A percentile compares a stretch with the other conserved stretches of the same genome.
Conservation (phyloP, 2,888 invertebrate species). For the Sicus ferrugineus region DNA sequence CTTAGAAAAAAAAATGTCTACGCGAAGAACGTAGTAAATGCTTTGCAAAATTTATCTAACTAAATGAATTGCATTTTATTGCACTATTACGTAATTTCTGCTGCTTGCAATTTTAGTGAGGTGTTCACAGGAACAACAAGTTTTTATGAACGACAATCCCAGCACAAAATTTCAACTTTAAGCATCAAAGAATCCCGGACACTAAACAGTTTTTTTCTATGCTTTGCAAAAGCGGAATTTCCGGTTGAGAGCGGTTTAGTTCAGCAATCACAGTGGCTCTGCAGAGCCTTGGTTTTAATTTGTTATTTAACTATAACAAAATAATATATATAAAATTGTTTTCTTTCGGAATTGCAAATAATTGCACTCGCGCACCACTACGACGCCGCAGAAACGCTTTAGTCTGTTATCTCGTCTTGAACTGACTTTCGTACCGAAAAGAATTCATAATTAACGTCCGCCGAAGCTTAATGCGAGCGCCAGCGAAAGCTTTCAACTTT, state of each 20-base stretch:
- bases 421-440: slow-evolving; percentile 54
- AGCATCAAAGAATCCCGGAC: background rate
- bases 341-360: slow-evolving; percentile 28
- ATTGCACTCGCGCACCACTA: slow-evolving; percentile 39
- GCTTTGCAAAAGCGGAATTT: background rate
- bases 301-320: slow-evolving; percentile 16
- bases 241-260: background rate
- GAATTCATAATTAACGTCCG: slow-evolving; percentile 53
- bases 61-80: too few species aligned
- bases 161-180: too few species aligned
- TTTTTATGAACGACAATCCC: too few species aligned
- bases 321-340: background rate
- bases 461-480: slow-evolving; percentile 29
- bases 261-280: background rate
- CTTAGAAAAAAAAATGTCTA: background rate
- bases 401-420: slow-evolving; percentile 61
- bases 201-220: too few species aligned
- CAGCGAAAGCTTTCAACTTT: slow-evolving; percentile 14
- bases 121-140: too few species aligned
- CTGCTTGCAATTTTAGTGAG: too few species aligned
- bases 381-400: slow-evolving; percentile 47
- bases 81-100: too few species aligned
- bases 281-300: background rate
- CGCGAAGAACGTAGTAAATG: too few species aligned
- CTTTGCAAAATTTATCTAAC: too few species aligned